Evolutionary conservation across 1,140 invertebrate genomes (phyloP).

Genomic region (Eubasilissa regina): DNA sequence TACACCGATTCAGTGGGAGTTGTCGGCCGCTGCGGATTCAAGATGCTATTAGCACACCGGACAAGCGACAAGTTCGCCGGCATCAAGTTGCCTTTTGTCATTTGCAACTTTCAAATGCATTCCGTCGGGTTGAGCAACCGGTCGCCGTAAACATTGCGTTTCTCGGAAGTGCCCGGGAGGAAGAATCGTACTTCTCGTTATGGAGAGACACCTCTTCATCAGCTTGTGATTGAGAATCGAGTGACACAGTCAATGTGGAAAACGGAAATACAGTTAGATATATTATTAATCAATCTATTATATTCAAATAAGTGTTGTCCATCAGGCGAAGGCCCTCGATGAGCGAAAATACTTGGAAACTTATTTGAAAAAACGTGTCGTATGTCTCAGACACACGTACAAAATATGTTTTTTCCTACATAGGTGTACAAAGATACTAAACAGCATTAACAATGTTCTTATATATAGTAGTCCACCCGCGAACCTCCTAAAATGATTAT

Average conservation of each 20-base stretch:
- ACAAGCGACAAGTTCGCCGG: constrained; percentile 23
- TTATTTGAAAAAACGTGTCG: not conserved
- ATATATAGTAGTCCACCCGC: too few relatives aligned
- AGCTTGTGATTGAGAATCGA: too few relatives aligned
- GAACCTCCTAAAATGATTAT: too few relatives aligned
- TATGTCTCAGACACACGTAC: too few relatives aligned
- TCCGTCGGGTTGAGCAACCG: constrained; percentile 28
- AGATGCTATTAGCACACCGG: constrained; percentile 8
- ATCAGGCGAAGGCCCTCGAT: not conserved
- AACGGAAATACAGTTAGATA: too few relatives aligned
- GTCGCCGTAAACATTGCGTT: not conserved
- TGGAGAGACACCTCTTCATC: too few relatives aligned
- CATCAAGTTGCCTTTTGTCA: constrained; percentile 31
- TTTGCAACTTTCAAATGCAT: constrained; percentile 54
- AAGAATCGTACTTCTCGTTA: not conserved
- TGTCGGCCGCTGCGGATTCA: constrained; percentile 7
- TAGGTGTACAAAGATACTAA: too few relatives aligned
- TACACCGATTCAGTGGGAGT: not conserved
- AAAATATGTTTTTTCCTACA: too few relatives aligned
- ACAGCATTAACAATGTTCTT: too few relatives aligned
- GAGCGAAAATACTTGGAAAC: not conserved
- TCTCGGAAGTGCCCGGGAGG: constrained; percentile 7
- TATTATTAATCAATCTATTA: not conserved
- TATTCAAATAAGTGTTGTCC: not conserved
- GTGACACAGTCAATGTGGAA: too few relatives aligned